These are phyloP conservation scores for Cricetomys ansorgei DNA, from an alignment of 2,113 vertebrate genomes.

Conservation along the genomic window DNA sequence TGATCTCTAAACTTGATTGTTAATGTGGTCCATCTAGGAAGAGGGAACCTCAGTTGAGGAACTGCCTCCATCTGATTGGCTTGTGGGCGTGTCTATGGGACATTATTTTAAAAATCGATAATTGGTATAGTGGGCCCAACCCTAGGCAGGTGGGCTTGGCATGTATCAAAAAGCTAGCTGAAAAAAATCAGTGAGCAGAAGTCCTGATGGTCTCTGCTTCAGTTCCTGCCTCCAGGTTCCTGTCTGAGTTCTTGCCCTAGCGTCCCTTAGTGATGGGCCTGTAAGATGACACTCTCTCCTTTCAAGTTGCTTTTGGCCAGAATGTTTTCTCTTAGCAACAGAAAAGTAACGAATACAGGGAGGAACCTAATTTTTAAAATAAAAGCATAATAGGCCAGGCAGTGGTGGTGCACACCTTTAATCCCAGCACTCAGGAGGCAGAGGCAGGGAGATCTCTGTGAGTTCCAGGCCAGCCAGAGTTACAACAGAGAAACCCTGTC, in stretches of 20 bases:
- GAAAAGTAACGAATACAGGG: not conserved
- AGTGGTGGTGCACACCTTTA: no score
- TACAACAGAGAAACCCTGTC: no score
- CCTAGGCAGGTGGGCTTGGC: not conserved
- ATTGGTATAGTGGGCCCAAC: not conserved
- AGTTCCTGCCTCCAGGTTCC: not conserved
- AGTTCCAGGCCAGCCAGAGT: no score
- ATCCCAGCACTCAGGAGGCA: no score
- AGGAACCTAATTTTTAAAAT: constrained; percentile 43
- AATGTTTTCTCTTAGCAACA: not conserved
- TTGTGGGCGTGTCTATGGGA: not conserved
- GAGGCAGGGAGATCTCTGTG: no score
- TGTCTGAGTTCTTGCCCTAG: not conserved
- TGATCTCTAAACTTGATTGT: not conserved
- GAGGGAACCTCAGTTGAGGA: not conserved
- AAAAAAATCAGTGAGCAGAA: not conserved
- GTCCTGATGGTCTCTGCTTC: not conserved
- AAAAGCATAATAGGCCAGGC: constrained; percentile 40
- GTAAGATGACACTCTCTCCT: not conserved
- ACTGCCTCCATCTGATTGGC: not conserved
- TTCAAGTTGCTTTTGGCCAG: not conserved
- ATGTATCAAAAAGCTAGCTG: not conserved
- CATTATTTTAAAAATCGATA: not conserved
- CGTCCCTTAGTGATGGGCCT: not conserved
- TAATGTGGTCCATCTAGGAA: not conserved